Evolutionary conservation across 2,888 invertebrate species (phyloP).

Genomic region (Sclerodermus sp.): DNA sequence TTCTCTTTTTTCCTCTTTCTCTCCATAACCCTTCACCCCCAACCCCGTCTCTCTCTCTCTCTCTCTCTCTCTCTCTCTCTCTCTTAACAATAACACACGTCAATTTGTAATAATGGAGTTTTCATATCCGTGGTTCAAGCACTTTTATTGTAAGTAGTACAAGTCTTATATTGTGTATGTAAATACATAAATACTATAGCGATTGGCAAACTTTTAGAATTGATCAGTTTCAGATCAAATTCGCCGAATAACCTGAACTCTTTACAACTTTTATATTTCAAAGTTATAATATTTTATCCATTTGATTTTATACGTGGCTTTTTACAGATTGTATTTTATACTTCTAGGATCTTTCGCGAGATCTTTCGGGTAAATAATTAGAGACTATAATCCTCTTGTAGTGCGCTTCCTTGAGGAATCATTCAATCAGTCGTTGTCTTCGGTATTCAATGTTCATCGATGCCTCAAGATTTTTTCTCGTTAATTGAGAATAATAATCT

Average conservation of each 20-base stretch:
- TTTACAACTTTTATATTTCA: conserved; percentile 10
- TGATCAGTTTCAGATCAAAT: conserved; percentile 18
- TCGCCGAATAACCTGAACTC: conserved; percentile 18
- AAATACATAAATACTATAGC: too few relatives aligned
- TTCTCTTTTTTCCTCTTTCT: too few relatives aligned
- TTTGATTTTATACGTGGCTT: not conserved
- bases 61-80: too few relatives aligned
- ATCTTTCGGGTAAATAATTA: not conserved
- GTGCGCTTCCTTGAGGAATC: not conserved
- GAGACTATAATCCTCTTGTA: not conserved
- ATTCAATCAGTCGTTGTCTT: not conserved
- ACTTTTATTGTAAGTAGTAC: conserved; percentile 18
- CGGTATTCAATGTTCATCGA: too few relatives aligned
- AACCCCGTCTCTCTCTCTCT: too few relatives aligned
- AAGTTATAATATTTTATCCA: not conserved
- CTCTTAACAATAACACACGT: too few relatives aligned
- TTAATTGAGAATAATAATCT: too few relatives aligned
- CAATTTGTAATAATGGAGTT: too few relatives aligned
- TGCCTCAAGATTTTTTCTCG: too few relatives aligned
- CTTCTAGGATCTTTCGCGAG: not conserved
- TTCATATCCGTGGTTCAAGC: not conserved
- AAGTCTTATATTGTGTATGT: conserved; percentile 3
- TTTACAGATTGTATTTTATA: not conserved
- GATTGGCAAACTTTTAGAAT: conserved; percentile 18
- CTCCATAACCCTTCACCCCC: too few relatives aligned